A percentile compares a stretch with the other conserved stretches of the same genome.
Conservation (phyloP, 2,888 invertebrate species). For the Cryptocheilus praepositus region DNA sequence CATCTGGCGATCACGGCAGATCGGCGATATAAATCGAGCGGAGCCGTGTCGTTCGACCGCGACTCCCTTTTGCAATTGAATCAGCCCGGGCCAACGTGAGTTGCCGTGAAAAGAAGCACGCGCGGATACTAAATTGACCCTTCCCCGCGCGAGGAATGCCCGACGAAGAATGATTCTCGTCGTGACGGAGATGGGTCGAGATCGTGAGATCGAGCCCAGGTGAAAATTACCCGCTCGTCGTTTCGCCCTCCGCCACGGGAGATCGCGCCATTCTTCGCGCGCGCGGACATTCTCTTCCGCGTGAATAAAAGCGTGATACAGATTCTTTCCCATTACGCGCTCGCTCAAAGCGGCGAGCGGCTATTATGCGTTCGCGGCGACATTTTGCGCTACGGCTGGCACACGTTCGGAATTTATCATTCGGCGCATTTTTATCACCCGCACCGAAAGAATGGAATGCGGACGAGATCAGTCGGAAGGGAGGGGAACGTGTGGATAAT, state of each 20-base stretch:
- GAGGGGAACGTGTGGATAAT: too few species aligned
- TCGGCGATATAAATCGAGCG: not conserved
- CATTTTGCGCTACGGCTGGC: too few species aligned
- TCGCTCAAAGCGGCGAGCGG: too few species aligned
- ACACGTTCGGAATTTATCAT: too few species aligned
- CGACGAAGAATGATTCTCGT: conserved; percentile 26
- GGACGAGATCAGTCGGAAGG: too few species aligned
- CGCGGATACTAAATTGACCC: conserved; percentile 41
- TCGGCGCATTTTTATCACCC: too few species aligned
- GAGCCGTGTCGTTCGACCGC: conserved; percentile 30
- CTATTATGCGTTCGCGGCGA: too few species aligned
- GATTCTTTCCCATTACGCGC: too few species aligned
- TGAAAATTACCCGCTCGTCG: not conserved
- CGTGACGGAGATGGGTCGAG: conserved; percentile 34
- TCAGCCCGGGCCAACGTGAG: conserved; percentile 10
- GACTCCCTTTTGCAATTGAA: conserved; percentile 43
- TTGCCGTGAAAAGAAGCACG: not conserved
- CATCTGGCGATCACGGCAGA: too few species aligned
- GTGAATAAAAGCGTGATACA: too few species aligned
- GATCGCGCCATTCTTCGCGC: not conserved
- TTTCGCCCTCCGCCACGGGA: not conserved
- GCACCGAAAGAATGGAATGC: too few species aligned
- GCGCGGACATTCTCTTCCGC: too few species aligned
- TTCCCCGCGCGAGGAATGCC: conserved; percentile 16
- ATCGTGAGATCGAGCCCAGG: conserved; percentile 28